Base-by-base conservation (phyloP, 2,797 vertebrate species). In the Ispidina lecontei region DNA sequence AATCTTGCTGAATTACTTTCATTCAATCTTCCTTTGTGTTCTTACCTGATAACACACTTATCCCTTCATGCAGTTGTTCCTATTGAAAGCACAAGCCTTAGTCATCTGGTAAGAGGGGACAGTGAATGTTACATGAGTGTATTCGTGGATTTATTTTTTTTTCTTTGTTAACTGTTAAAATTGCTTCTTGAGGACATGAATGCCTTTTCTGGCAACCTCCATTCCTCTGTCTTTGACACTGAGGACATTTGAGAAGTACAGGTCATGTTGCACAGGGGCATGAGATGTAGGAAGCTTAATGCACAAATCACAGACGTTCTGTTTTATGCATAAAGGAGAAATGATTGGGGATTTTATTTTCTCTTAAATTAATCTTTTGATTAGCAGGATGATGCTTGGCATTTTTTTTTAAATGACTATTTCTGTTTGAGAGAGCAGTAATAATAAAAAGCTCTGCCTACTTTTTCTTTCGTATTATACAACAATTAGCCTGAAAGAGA, bases 401-500 rank as follows among this genome's bases (percentile, higher is more conserved):
- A 44, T 75, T 80, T 84, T 74, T 74, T 82, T 77, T 12, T 2
- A 46, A 85, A 91, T 33, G 6, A 77, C 18, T n/a, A 2, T 12
- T n/a, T 68, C 4, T 39, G 41, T 84, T 58, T 76, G 39, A 15
- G 39, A 82, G 70, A 67, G 23, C 29, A 52, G 19, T 29, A 93
- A 80, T 84, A 76, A 87, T n/a, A 69, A 71, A 74, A 87, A 37
- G 23, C 14, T 76, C 39, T 82, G 59, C 25, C 86, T 93, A 76
- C 62, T 92, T 87, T 93, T 90, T 84, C 49, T 83, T 96, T 89
- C 63, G 21, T 82, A 87, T 70, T 62, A 82, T 70, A 84, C 59
- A 37, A 60, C 25, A 31, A 93, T 93, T 91, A 92, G 9, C 26
- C 31, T 83, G 56, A 93, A 94, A 93, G 65, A 73, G 21, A 26